Evolutionary conservation across 2,797 vertebrate species (phyloP).

Genomic region (Aphelocoma californica): DNA sequence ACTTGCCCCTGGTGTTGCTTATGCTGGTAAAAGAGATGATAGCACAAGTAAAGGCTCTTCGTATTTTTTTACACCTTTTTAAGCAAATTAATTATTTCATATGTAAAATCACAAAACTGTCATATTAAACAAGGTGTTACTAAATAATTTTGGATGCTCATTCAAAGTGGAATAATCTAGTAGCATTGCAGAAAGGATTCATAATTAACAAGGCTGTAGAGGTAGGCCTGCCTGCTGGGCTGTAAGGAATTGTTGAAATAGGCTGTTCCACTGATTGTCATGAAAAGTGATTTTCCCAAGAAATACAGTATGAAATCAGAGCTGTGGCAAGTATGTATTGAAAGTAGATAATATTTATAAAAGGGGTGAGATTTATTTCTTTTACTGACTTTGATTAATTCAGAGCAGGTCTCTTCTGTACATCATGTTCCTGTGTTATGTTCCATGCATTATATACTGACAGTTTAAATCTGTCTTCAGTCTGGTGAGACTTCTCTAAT

Average conservation of each 20-base stretch:
- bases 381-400: not conserved
- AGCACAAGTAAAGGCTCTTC: not conserved
- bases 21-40: not conserved
- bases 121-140: constrained; percentile 58
- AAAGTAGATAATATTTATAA: not conserved
- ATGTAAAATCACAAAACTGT: constrained; percentile 31
- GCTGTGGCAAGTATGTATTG: not conserved
- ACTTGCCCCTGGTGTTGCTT: not conserved
- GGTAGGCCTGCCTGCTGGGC: constrained; percentile 57
- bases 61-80: not conserved
- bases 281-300: not conserved
- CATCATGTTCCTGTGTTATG: not conserved
- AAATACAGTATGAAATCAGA: not conserved
- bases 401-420: not conserved
- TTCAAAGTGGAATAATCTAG: constrained; percentile 53
- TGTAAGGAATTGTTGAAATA: constrained; percentile 48
- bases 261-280: constrained; percentile 1
- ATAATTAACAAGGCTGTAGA: constrained; percentile 34
- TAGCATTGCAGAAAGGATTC: constrained; percentile 24
- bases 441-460: not conserved
- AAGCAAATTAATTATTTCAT: constrained; percentile 45
- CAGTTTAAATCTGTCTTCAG: not conserved
- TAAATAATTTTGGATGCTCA: constrained; percentile 58
- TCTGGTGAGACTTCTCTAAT: not conserved
- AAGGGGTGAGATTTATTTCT: not conserved